Base-by-base conservation (phyloP, 1,140 invertebrate species). In the Ditylenchus dipsaci region DNA sequence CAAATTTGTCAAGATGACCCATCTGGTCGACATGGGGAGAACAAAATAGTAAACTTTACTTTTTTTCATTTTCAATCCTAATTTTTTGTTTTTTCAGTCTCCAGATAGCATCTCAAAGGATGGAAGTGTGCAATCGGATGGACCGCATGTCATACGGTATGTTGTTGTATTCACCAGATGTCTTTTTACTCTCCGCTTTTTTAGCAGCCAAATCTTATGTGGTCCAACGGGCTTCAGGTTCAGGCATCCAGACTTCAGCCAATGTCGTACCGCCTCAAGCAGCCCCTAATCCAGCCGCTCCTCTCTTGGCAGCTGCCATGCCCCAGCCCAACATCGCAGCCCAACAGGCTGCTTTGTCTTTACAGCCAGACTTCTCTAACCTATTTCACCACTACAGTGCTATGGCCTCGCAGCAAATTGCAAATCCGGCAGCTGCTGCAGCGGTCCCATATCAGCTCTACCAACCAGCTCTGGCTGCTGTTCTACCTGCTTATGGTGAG, bases 1-100 rank as follows among this genome's bases (percentile, higher is more conserved):
- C 49, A 74, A 72, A 33, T 82, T 82, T 58, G 74, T 82, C 11
- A 77, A 73, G 60, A 83, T 82, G 81, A 68, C 73, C 21, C 81
- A 82, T 60, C 29, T 81, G 27, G 45, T 60, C 64, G 67, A 43
- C 11, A 15, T 42, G 53, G 67, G 71, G 66, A 75, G 70, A 19
- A 79, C 80, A 3, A 78, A 77, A 61, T 81, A 81, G 68, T 79
- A 67, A 73, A 75, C 3, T 38, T 38, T n/a, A n/a, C n/a, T 38
- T 19, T 27, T 27, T 59, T 65, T 62, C 15, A 21, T 19, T 64
- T 60, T 3, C 8, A 49, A 75, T 47, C 73, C 43, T 47, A 38
- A 42, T 38, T 21, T 64, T 13, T 21, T 8, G 15, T 42, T 30
- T 9, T 60, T 71, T 65, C 45, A 15, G 17, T 74, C 27, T 57